Conservation (phyloP, 2,113 vertebrate genomes). For the Cheilinus undulatus region DNA sequence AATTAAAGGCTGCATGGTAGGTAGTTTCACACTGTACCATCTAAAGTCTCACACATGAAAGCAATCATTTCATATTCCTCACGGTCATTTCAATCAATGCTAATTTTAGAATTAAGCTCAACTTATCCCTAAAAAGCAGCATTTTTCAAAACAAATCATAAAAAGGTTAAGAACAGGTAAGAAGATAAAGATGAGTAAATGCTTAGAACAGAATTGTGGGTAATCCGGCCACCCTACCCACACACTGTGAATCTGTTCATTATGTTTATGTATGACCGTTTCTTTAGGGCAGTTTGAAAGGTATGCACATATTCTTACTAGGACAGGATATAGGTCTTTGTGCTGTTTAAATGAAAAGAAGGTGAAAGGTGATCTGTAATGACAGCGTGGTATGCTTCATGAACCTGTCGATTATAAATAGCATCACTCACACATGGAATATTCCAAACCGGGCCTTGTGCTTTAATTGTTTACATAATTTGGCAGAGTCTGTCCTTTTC, state of each 20-base stretch:
- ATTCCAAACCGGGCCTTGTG: slow-evolving; percentile 52
- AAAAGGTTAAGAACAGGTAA: slow-evolving; percentile 3
- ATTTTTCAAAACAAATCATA: slow-evolving; percentile 14
- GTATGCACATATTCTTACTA: slow-evolving; percentile 2
- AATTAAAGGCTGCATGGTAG: no score
- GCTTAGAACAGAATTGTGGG: slow-evolving; percentile 1
- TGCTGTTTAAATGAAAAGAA: slow-evolving; percentile 17
- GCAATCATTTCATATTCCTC: not conserved
- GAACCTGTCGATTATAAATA: slow-evolving; percentile 49
- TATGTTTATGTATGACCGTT: slow-evolving; percentile 10
- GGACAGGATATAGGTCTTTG: slow-evolving; percentile 1
- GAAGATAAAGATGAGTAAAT: slow-evolving; percentile 27
- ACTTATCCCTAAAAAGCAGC: not conserved
- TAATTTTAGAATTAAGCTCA: not conserved
- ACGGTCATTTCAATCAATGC: not conserved
- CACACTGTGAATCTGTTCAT: slow-evolving; percentile 14
- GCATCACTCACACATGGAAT: slow-evolving; percentile 52
- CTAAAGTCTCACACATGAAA: not conserved
- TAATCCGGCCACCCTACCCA: slow-evolving; percentile 31
- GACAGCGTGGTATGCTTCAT: slow-evolving; percentile 27
- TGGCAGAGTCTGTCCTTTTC: slow-evolving; percentile 59
- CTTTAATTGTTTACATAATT: slow-evolving; percentile 71
- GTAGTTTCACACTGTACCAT: no score
- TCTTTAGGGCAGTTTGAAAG: slow-evolving; percentile 1
- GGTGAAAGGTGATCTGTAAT: slow-evolving; percentile 46